phyloP scores from a whole-genome alignment of 2,888 invertebrate species.

The Onthophagus sagittarius region DNA sequence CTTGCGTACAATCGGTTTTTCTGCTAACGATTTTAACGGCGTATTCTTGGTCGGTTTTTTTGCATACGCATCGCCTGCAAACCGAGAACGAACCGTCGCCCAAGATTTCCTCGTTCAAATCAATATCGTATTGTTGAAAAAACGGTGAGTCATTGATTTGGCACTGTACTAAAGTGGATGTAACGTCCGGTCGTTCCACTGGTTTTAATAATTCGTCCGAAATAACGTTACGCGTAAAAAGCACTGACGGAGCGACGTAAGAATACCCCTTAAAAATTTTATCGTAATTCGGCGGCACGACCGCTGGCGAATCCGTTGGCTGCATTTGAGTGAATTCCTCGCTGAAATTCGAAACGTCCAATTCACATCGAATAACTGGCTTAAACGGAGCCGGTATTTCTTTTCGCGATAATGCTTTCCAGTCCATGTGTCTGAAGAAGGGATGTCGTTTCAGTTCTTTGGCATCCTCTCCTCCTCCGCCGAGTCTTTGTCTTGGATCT shows the following conservation, averaged over 20 bases:
- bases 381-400: constrained; percentile 83
- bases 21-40: constrained; percentile 85
- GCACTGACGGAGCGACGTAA: constrained; percentile 88
- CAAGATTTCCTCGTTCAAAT: constrained; percentile 63
- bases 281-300: constrained; percentile 79
- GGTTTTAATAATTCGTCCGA: constrained; percentile 68
- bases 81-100: constrained; percentile 90
- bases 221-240: constrained; percentile 76
- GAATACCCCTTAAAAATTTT: constrained; percentile 92
- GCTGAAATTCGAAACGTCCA: constrained; percentile 95
- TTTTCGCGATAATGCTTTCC: constrained; percentile 76
- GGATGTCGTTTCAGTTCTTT: constrained; percentile 84
- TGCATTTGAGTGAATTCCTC: constrained; percentile 93
- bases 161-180: constrained; percentile 36
- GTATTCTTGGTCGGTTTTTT: constrained; percentile 68
- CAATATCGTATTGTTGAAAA: constrained; percentile 78
- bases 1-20: constrained; percentile 63
- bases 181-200: constrained; percentile 49
- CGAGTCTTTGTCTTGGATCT: constrained; percentile 82
- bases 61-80: constrained; percentile 75
- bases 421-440: constrained; percentile 83
- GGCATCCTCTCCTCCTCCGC: constrained; percentile 81
- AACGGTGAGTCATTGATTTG: constrained; percentile 67
- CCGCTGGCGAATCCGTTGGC: constrained; percentile 87
- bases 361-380: constrained; percentile 78